Evolutionary conservation across 2,888 invertebrate genomes (phyloP), one percentile per base, ranked within the genome.

Genomic region (Platycheirus rosarum): DNA sequence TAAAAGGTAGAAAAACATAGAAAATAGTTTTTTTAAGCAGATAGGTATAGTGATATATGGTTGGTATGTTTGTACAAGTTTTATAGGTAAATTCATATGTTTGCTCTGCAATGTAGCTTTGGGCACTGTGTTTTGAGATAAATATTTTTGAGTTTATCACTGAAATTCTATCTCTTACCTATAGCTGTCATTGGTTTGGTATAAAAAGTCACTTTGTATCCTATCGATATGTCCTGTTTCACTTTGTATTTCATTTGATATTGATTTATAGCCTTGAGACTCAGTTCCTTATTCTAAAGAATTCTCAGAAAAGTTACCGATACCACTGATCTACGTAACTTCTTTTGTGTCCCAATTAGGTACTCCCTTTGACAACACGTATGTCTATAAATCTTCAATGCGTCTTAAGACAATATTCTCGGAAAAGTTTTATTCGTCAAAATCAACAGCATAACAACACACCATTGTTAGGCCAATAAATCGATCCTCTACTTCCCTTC

Each of bases 381-480:
- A 40, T 7, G 1, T 2, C 13, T 23, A 48, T 48, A 48, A 48
- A 48, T 48, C 48, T 48, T 26, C 13, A 1, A 26, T 23, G 23
- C 26, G 8, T 48, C 48, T n/a, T 48, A 13, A 48, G 48, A 48
- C 48, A 48, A 26, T 20, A 26, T 20, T 48, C 48, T 23, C 8
- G 48, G 48, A 23, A 48, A 48, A 23, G 48, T 48, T 48, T 23
- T 48, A 23, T 32, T 18, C 16, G n/a, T 42, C 42, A 42, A 60
- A 60, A 57, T 42, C 57, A 42, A 42, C 16, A 60, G 11, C 29
- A 16, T 42, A 42, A 42, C 57, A 60, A 0, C 6, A 0, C 6
- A 16, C 16, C 42, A 29, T 60, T 60, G 42, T 42, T 42, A 42
- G 3, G 4, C 40, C 40, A 14, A 26, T 37, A 4, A 18, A 57